These are phyloP conservation scores for Drosophila testacea DNA, from an alignment of 2,888 invertebrate species.

Conservation along the genomic window DNA sequence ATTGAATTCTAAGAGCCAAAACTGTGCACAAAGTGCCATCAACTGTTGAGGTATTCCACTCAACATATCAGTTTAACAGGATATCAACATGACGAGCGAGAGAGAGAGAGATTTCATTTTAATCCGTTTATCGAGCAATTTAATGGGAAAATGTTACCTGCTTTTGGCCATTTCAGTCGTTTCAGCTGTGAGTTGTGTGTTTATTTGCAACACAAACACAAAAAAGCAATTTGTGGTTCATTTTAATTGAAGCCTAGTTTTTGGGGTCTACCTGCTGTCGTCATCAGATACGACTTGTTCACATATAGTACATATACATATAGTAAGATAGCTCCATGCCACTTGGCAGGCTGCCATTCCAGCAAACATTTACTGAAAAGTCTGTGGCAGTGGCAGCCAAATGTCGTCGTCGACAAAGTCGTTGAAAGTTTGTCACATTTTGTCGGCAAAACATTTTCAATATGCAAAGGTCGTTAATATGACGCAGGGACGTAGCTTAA, in stretches of 20 bases:
- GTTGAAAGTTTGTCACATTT: slow-evolving; percentile 79
- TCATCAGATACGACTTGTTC: slow-evolving; percentile 6
- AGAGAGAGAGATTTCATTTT: not conserved
- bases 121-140: slow-evolving; percentile 24
- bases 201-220: slow-evolving; percentile 65
- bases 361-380: slow-evolving; percentile 32
- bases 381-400: slow-evolving; percentile 25
- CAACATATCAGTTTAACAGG: not conserved
- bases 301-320: slow-evolving; percentile 5
- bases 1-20: slow-evolving; percentile 7
- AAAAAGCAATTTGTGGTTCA: slow-evolving; percentile 71
- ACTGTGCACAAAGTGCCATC: slow-evolving; percentile 3
- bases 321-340: slow-evolving; percentile 4
- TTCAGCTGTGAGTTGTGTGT: slow-evolving; percentile 22
- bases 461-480: slow-evolving; percentile 78
- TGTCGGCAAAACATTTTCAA: slow-evolving; percentile 74
- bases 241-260: slow-evolving; percentile 69
- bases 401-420: slow-evolving; percentile 51
- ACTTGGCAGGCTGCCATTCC: slow-evolving; percentile 69
- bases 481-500: slow-evolving; percentile 34
- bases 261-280: slow-evolving; percentile 25
- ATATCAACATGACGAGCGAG: not conserved
- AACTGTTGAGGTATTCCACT: slow-evolving; percentile 1
- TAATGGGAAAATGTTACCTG: slow-evolving; percentile 1
- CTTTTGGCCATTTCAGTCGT: not conserved